Evolutionary conservation across 2,888 invertebrate species (phyloP), one percentile per base, ranked within the genome.

Genomic region (Diaprepes abbreviatus): DNA sequence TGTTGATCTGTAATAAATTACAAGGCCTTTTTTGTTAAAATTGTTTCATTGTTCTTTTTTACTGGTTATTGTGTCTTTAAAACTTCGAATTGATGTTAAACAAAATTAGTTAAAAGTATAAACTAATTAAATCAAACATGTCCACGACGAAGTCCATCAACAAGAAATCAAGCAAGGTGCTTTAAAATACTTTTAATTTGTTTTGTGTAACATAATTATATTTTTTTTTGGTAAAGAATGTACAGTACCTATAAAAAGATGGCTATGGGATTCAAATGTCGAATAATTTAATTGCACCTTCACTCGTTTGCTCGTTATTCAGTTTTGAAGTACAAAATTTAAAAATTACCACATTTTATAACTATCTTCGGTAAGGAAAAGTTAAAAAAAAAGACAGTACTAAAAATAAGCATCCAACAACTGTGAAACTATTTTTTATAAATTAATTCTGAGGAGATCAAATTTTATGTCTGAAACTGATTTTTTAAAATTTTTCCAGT

Each of bases 201-300:
- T 74, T 72, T 72, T 57, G 43, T 24, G 31, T 58, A 66, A 63
- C 60, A 66, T 73, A 68, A 66, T 76, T 73, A 79, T 81, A 79
- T 80, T 78, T 74, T 78, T n/a, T 55, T 76, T 79, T 78, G 74
- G 67, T 74, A 73, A 78, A 77, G 72, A 76, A 77, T 82, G 80
- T 82, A 81, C 79, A 81, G 79, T 79, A 80, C 78, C 79, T 79
- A 77, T 76, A 68, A 64, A 73, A 66, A 69, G 72, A 60, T 63
- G 72, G 73, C 67, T 35, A 71, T 62, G 62, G 55, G 66, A 66
- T 70, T 14, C 33, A 35, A 40, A 36, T n/a, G 10, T 33, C 10
- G 36, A 40, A 9, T 16, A 36, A 5, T 24, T 19, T 28, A 3
- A 7, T 1, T 43, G 9, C 1, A 7, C 3, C 10, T 2, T 19